phyloP scores from a whole-genome alignment of 2,888 invertebrate genomes.

The Orchesella flavescens region DNA sequence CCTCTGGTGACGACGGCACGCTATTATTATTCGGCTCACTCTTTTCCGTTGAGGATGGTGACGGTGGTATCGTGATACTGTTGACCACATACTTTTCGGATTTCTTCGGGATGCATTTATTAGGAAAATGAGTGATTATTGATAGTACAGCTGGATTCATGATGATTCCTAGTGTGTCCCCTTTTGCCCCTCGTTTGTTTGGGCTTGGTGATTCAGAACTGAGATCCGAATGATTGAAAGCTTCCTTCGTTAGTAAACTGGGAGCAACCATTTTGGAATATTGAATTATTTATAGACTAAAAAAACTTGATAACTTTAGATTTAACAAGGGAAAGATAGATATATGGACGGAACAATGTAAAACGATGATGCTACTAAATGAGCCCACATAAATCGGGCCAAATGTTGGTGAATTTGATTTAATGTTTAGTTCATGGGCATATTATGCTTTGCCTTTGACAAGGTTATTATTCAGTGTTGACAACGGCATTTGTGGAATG shows the following conservation, averaged over 20 bases:
- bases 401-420: too few relatives aligned
- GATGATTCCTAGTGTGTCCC: slow-evolving; percentile 17
- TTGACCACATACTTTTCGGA: slow-evolving; percentile 49
- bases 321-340: too few relatives aligned
- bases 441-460: too few relatives aligned
- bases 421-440: too few relatives aligned
- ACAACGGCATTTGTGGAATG: too few relatives aligned
- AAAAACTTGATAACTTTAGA: too few relatives aligned
- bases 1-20: not conserved
- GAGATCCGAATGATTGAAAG: not conserved
- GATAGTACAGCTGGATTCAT: slow-evolving; percentile 52
- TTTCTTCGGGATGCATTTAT: slow-evolving; percentile 45
- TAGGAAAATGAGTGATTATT: slow-evolving; percentile 46
- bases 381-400: too few relatives aligned
- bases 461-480: too few relatives aligned
- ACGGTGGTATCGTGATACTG: slow-evolving; percentile 10
- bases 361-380: too few relatives aligned
- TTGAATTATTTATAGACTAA: not conserved
- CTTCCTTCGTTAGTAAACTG: slow-evolving; percentile 33
- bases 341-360: too few relatives aligned
- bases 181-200: not conserved
- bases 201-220: not conserved
- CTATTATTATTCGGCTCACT: too few relatives aligned
- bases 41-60: too few relatives aligned
- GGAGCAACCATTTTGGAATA: slow-evolving; percentile 45